Evolutionary conservation across 2,888 invertebrate species (phyloP).

Genomic region (Tipula helvola): DNA sequence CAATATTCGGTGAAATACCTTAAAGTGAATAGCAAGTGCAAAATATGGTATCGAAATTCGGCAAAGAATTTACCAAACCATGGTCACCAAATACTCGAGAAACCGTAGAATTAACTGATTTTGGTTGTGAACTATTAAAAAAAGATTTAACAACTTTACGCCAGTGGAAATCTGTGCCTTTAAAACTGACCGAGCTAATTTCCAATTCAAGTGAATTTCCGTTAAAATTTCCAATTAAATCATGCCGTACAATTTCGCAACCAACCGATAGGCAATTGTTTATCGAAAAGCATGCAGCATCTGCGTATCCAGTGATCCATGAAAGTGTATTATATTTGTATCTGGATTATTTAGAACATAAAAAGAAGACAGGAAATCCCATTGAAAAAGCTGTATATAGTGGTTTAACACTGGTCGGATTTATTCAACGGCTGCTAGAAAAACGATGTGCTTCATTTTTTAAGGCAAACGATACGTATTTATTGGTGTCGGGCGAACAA

Average conservation of each 20-base stretch:
- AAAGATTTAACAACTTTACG: constrained; percentile 20
- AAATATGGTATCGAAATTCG: constrained; percentile 21
- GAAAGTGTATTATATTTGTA: constrained; percentile 49
- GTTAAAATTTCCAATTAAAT: constrained; percentile 28
- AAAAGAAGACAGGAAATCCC: constrained; percentile 30
- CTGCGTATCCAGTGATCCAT: constrained; percentile 55
- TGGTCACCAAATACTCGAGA: constrained; percentile 19
- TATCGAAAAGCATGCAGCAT: constrained; percentile 33
- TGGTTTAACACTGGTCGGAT: constrained; percentile 35
- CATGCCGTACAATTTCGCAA: constrained; percentile 26
- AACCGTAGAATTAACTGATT: constrained; percentile 17
- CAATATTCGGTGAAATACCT: too few relatives aligned
- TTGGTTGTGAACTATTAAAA: constrained; percentile 21
- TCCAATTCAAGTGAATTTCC: constrained; percentile 15
- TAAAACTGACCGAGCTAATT: constrained; percentile 12
- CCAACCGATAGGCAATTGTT: constrained; percentile 20
- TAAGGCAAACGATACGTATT: constrained; percentile 34
- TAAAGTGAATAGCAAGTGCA: too few relatives aligned
- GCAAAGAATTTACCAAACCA: constrained; percentile 23
- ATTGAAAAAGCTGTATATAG: constrained; percentile 32
- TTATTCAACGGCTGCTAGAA: constrained; percentile 40
- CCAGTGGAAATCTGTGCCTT: constrained; percentile 16
- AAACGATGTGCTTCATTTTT: constrained; percentile 42
- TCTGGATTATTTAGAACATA: constrained; percentile 51
- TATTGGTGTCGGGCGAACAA: constrained; percentile 32